Conservation (phyloP, 2,113 vertebrate species). For the Talpa occidentalis region DNA sequence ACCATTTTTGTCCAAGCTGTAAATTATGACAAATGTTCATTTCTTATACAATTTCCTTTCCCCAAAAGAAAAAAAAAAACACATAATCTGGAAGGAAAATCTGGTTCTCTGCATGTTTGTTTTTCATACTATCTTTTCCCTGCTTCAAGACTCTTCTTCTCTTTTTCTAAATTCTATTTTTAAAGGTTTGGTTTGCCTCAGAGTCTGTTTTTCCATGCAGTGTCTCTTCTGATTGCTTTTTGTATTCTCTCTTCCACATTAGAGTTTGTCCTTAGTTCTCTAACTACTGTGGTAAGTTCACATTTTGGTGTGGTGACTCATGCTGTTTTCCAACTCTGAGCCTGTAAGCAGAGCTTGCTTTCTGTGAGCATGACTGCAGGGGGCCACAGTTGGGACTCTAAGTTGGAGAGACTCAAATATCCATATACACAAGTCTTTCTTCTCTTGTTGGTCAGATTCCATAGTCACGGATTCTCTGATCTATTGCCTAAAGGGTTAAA, state of each 20-base stretch:
- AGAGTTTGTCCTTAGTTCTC: neutral
- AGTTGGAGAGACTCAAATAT: neutral
- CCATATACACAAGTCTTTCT: neutral
- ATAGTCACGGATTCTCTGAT: neutral
- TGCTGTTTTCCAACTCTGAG: neutral
- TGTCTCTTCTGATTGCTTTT: neutral
- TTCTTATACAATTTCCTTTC: neutral
- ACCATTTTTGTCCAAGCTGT: neutral
- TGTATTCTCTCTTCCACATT: neutral
- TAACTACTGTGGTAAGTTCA: accelerated
- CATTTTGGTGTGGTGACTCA: neutral
- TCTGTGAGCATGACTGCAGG: neutral
- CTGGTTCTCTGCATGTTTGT: neutral
- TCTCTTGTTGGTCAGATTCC: neutral
- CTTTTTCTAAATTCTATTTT: neutral
- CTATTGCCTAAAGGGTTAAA: neutral
- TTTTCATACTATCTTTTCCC: neutral
- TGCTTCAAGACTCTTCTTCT: neutral
- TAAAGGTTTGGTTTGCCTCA: neutral
- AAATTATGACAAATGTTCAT: neutral
- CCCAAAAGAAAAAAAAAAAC: neutral
- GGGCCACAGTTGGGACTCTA: neutral
- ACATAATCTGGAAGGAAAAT: neutral
- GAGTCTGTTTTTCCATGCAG: neutral
- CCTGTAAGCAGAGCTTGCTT: neutral